phyloP scores from a whole-genome alignment of 2,797 vertebrate genomes.

The Epinephelus awoara region DNA sequence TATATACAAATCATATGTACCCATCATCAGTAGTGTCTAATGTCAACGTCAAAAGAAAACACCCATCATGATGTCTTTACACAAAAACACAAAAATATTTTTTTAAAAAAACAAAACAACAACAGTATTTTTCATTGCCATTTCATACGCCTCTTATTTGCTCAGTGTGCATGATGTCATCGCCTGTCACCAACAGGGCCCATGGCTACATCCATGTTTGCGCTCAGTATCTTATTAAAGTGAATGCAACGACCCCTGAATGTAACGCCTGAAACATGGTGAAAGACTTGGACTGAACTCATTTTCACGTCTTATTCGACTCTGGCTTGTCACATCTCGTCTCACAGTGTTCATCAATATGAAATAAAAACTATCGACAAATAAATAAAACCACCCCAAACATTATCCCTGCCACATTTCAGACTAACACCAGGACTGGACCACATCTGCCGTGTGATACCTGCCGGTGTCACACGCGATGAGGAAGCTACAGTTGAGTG shows the following conservation, averaged over 20 bases:
- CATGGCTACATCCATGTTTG: conserved; percentile 54
- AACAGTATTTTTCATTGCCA: conserved; percentile 55
- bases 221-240: conserved; percentile 42
- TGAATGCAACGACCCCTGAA: conserved; percentile 36
- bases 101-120: conserved; percentile 1
- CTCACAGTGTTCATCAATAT: conserved; percentile 83
- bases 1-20: conserved; percentile 81
- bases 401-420: conserved; percentile 76
- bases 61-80: conserved; percentile 68
- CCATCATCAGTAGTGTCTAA: conserved; percentile 84
- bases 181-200: conserved; percentile 33
- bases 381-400: conserved; percentile 77
- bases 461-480: conserved; percentile 51
- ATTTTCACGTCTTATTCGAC: conserved; percentile 45
- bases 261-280: conserved; percentile 14
- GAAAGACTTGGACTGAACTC: conserved; percentile 56
- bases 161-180: conserved; percentile 60
- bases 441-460: conserved; percentile 52
- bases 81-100: conserved; percentile 60
- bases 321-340: conserved; percentile 66
- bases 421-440: conserved; percentile 68
- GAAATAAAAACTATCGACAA: conserved; percentile 72
- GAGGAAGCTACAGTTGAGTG: conserved; percentile 76
- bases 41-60: conserved; percentile 66
- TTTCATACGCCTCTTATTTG: conserved; percentile 68